Conservation (phyloP, 2,888 invertebrate species). For the Drosophila peninsularis region DNA sequence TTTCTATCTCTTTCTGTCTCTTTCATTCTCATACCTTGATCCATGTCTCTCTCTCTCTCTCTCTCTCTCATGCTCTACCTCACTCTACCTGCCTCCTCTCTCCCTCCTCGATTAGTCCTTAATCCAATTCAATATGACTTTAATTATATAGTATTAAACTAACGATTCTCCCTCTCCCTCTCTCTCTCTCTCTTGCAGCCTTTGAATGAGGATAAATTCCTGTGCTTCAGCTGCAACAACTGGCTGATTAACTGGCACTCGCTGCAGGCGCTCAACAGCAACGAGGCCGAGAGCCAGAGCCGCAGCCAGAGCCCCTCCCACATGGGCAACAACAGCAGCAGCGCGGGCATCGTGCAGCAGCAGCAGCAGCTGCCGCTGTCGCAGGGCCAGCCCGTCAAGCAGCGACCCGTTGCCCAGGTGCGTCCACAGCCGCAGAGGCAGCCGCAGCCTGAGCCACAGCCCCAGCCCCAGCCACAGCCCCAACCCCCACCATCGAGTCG, state of each 20-base stretch:
- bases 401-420: constrained; percentile 64
- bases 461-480: constrained; percentile 15
- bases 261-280: constrained; percentile 83
- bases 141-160: neutral
- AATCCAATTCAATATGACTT: neutral
- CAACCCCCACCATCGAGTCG: constrained; percentile 20
- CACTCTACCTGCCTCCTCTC: no score
- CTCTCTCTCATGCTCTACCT: neutral
- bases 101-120: neutral
- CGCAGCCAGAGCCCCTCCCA: constrained; percentile 76
- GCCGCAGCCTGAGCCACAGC: constrained; percentile 35
- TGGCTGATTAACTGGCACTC: constrained; percentile 85
- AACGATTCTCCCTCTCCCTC: neutral
- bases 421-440: constrained; percentile 54
- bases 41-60: neutral
- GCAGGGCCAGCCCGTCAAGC: constrained; percentile 38
- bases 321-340: constrained; percentile 72
- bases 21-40: neutral
- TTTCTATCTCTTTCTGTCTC: neutral
- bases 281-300: constrained; percentile 82
- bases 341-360: constrained; percentile 60
- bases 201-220: constrained; percentile 84
- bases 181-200: constrained; percentile 72
- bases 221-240: constrained; percentile 85
- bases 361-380: constrained; percentile 65